Evolutionary conservation across 37 sponge, comb jelly and placozoan genomes (phyloP).

Genomic region (Agelas oroides): DNA sequence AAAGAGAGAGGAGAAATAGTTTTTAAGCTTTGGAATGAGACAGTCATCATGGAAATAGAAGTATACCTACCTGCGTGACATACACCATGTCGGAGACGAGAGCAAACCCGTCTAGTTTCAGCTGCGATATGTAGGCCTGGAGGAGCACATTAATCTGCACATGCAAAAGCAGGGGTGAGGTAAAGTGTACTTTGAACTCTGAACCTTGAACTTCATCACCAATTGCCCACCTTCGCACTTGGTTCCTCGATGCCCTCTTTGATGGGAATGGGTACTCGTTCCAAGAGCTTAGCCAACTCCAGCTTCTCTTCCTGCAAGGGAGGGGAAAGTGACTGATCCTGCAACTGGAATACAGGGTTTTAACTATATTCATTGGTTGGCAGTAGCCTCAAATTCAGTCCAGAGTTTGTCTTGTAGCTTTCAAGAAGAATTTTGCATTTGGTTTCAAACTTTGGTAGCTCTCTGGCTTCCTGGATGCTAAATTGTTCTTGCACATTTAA

Average conservation of each 20-base stretch:
- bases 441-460: too few relatives aligned
- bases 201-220: not conserved
- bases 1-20: too few relatives aligned
- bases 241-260: slow-evolving; percentile 99
- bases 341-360: too few relatives aligned
- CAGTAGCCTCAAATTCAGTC: too few relatives aligned
- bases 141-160: slow-evolving; percentile 90
- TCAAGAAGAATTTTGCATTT: too few relatives aligned
- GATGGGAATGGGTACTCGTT: slow-evolving; percentile 96
- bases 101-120: slow-evolving; percentile 98
- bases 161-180: not conserved
- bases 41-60: too few relatives aligned
- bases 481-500: too few relatives aligned
- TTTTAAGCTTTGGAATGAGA: too few relatives aligned
- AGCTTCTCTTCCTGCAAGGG: slow-evolving; percentile 90
- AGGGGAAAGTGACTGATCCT: too few relatives aligned
- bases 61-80: slow-evolving; percentile 84
- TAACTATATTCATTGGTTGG: too few relatives aligned
- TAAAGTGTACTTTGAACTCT: not conserved
- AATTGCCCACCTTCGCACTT: slow-evolving; percentile 87
- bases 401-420: too few relatives aligned
- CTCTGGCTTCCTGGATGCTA: too few relatives aligned
- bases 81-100: slow-evolving; percentile 98
- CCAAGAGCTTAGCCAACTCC: slow-evolving; percentile 92
- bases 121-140: slow-evolving; percentile 98